Evolutionary conservation across 2,113 vertebrate species (phyloP), one percentile per base, ranked within the genome.

Genomic region (Orthonyx spaldingii): DNA sequence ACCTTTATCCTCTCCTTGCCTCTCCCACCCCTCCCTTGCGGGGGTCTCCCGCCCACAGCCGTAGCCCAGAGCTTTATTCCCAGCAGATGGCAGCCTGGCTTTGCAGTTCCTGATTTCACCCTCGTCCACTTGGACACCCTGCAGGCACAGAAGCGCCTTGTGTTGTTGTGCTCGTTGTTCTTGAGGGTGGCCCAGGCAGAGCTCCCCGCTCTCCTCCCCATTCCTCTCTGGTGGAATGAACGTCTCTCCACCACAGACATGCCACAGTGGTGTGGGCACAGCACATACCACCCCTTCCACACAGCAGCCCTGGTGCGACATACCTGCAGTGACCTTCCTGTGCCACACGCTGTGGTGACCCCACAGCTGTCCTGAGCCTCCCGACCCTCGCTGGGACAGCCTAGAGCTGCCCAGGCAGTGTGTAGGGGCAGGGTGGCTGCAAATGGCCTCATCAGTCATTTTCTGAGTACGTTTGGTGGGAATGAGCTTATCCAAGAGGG

Each of bases 191-290:
- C 28, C 6, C 2, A 1, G 10, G 16, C 68, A 59, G 60, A 32
- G 7, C 9, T 83, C 16, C 28, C 39, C 19, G 20, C 13, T 47
- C 23, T 74, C 4, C 11, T 64, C 10, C 1, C 11, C 11, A 0
- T 11, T 18, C 12, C 21, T 10, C 22, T 49, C 1, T 0, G 6
- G 10, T 22, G 26, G 27, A 24, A n/a, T 26, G 5, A 72, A 24
- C 3, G 0, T 1, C 15, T 74, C 10, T 65, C 18, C 50, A 7
- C 11, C 20, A 5, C 2, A 7, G 10, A 42, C 5, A 0, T 14
- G 46, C n/a, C 11, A 21, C 11, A 3, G 8, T 7, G 3, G 4
- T 11, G 35, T n/a, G 20, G 7, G 22, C 7, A 35, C 8, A 47
- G 16, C 8, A 39, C 3, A 12, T n/a, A 21, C 42, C 24, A 8